Base-by-base conservation (phyloP, 2,888 invertebrate genomes). In the Dichetophora obliterata region DNA sequence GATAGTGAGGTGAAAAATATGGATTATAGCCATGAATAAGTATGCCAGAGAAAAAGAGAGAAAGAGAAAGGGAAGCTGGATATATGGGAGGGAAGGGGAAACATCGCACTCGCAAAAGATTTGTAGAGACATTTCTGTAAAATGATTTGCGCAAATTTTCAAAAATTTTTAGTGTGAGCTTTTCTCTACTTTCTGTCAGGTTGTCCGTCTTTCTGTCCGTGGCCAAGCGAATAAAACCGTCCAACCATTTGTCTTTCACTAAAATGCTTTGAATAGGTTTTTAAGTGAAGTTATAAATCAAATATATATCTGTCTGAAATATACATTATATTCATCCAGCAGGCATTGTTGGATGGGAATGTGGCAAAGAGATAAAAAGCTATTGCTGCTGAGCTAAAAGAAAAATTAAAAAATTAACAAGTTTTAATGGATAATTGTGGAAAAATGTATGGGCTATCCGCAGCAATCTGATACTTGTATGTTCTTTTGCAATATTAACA, bases 241-340 rank as follows among this genome's bases (percentile, higher is more conserved):
- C n/a, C 16, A 27, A 31, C 61, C 50, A 48, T 73, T 73, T 73
- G 68, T 68, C 72, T 78, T 75, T 37, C 50, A 66, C 72, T 66
- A 78, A 78, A 75, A 73, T 61, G 75, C 75, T 78, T 77, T 79
- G 74, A 80, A 81, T 80, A 78, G 81, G 78, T 79, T 81, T 81
- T 81, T 80, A 80, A 81, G 81, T 81, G 77, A 80, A 78, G 81
- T 78, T 75, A 78, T 81, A 81, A 81, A 80, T 81, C 81, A 81
- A 78, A 75, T 54, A 72, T 37, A 72, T 72, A 66, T 59, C 72
- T 66, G 19, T 68, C 27, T 68, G 54, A 74, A 66, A 31, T 76
- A 48, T 76, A 57, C 66, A 76, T 66, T 76, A 76, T 66, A 72
- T 68, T 72, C 66, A 59, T 14, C 16, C 24, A 24, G 27, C 59